These are phyloP conservation scores for Etheostoma nigrum DNA, from an alignment of 2,797 vertebrate genomes.

Conservation along the genomic window DNA sequence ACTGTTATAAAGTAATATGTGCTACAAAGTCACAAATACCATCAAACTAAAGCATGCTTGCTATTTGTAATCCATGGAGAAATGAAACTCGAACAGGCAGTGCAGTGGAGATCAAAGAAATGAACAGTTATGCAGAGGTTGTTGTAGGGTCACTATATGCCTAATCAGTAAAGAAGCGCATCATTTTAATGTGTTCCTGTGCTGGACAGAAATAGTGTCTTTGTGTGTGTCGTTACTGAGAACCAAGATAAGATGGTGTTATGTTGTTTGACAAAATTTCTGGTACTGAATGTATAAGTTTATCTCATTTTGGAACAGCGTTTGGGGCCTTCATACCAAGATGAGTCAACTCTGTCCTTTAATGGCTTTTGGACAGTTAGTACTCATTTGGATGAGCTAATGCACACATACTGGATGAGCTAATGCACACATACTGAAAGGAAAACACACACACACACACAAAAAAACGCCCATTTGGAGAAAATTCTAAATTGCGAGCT, in stretches of 20 bases:
- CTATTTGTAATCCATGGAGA: slow-evolving; percentile 20
- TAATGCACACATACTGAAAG: slow-evolving; percentile 50
- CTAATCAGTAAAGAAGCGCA: neutral
- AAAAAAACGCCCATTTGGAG: slow-evolving; percentile 31
- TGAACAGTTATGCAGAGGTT: neutral
- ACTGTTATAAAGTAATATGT: too few relatives aligned
- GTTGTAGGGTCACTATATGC: neutral
- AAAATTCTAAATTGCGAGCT: slow-evolving; percentile 20
- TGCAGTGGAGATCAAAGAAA: neutral
- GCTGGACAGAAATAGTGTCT: slow-evolving; percentile 11
- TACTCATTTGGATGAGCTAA: slow-evolving; percentile 64
- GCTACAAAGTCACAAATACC: too few relatives aligned
- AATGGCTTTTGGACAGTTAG: slow-evolving; percentile 42
- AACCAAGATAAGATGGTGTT: neutral
- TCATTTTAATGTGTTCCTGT: neutral
- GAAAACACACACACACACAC: slow-evolving; percentile 22
- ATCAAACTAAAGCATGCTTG: neutral
- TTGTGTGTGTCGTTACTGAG: slow-evolving; percentile 9
- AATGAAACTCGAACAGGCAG: slow-evolving; percentile 8
- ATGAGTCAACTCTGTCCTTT: slow-evolving; percentile 59
- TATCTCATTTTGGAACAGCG: slow-evolving; percentile 18
- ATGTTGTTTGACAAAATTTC: slow-evolving; percentile 8
- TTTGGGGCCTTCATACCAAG: slow-evolving; percentile 27
- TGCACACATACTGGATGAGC: slow-evolving; percentile 53
- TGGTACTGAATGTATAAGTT: slow-evolving; percentile 16